Evolutionary conservation across 2,113 vertebrate species (phyloP).

Genomic region (Eretmochelys imbricata): DNA sequence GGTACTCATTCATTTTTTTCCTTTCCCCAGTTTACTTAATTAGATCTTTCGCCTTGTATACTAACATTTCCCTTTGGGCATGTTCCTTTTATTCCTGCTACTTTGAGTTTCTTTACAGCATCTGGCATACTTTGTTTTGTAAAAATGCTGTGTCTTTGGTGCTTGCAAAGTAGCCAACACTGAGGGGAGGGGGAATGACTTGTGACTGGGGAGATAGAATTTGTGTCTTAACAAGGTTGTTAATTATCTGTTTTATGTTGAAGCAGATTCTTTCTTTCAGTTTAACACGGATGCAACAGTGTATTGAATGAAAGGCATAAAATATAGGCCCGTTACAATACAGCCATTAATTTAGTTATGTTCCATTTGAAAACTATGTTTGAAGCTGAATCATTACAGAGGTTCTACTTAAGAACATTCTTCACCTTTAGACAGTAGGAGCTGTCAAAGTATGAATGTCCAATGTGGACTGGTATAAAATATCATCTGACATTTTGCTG

Average conservation of each 20-base stretch:
- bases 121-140: not conserved
- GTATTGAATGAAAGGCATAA: not conserved
- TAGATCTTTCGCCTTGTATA: not conserved
- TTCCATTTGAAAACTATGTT: not conserved
- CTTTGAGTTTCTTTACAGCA: not conserved
- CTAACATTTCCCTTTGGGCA: not conserved
- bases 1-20: not conserved
- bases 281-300: not conserved
- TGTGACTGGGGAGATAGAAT: not conserved
- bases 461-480: not conserved
- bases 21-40: not conserved
- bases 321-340: not conserved
- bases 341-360: not conserved
- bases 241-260: not conserved
- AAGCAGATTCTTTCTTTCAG: not conserved
- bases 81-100: not conserved
- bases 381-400: not conserved
- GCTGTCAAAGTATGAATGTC: not conserved
- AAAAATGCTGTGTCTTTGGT: not conserved
- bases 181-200: not conserved
- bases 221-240: not conserved
- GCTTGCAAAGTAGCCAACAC: not conserved
- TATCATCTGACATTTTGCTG: not conserved
- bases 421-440: not conserved
- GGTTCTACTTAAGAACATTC: accelerated